Base-by-base conservation (phyloP, 2,113 vertebrate species). In the Cebus imitator region DNA sequence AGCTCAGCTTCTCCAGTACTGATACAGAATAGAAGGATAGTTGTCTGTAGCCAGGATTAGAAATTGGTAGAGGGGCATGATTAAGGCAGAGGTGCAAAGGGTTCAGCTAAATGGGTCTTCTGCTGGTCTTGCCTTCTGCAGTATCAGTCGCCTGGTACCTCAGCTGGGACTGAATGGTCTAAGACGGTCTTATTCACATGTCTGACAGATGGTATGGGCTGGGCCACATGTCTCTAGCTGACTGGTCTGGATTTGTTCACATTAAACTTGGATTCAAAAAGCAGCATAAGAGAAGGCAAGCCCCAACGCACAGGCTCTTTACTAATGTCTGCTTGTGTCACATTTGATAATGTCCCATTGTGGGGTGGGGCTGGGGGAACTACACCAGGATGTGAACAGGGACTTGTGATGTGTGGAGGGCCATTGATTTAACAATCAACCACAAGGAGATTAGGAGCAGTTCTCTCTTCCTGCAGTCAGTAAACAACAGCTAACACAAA, bases 401-500 rank as follows among this genome's bases (percentile, higher is more conserved):
- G 35, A 90, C 3, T 0, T 61, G 10, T 37, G n/a, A 17, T 57
- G 2, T 48, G 20, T n/a, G 23, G 43, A 97, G 21, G 16, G 50
- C 75, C 64, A 40, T 84, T 81, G 66, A 90, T 75, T 75, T 64
- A 90, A 27, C 64, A 23, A 3, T 84, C 37, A 58, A 27, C 25
- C 10, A 66, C 37, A 70, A 86, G 76, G 43, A 85, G 18, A 79
- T 81, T 35, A 75, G 72, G 14, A 83, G 52, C 43, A 82, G 10
- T 61, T 68, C 14, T 92, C 17, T 91, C 52, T 91, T 93, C 66
- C 18, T 79, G 40, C 20, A 86, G 40, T 40, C 40, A 37, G 73
- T 73, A 93, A 95, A 84, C 35, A 91, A 25, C 52, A 95, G 30
- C 61, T 87, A 94, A 94, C 92, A 78, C 17, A 9, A 92, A 97